Base-by-base conservation (phyloP, 2,797 vertebrate genomes). In the Cercopithecus petaurista region DNA sequence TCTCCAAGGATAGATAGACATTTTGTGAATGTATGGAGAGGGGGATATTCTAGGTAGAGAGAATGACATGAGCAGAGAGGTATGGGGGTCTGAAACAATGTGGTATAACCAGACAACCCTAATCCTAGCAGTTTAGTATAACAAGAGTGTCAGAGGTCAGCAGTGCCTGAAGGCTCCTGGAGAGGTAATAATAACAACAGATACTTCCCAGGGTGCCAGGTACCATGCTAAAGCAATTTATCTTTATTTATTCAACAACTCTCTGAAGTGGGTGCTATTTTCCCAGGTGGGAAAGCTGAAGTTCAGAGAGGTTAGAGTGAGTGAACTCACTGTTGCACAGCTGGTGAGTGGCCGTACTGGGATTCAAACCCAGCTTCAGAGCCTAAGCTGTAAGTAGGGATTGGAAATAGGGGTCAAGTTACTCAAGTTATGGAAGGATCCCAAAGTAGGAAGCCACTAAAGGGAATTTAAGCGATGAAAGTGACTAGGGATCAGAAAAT, bases 11-110 rank as follows among this genome's bases (percentile, higher is more conserved):
- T 79, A 82, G 73, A 76, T 82, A 50, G 24, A 73, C 28, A 61
- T 96, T 97, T 36, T 94, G 90, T 85, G 92, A 28, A 22, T 94
- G 55, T 46, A 64, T 61, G 50, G 33, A n/a, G 21, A 96, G 36
- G 61, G 33, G 5, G 11, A 39, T 39, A 80, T 80, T 88, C 22
- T 57, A 81, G 79, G 48, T 10, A 91, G 48, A 91, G n/a, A 33
- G 55, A 88, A 89, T 90, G 30, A 14, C 57, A 50, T 95, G 7
- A 87, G 13, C 77, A 96, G 59, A 93, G 36, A 36, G 64, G 33
- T 55, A 52, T 46, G 17, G 80, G 93, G 15, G 12, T 95, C 72
- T 80, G 55, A 73, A 93, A 64, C 12, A 61, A 52, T 33, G 48
- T 22, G 13, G 11, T 41, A 11, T 67, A 91, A 5, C 9, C 39